Base-by-base conservation (phyloP, 2,888 invertebrate genomes). In the Aphelenchoides bicaudatus region DNA sequence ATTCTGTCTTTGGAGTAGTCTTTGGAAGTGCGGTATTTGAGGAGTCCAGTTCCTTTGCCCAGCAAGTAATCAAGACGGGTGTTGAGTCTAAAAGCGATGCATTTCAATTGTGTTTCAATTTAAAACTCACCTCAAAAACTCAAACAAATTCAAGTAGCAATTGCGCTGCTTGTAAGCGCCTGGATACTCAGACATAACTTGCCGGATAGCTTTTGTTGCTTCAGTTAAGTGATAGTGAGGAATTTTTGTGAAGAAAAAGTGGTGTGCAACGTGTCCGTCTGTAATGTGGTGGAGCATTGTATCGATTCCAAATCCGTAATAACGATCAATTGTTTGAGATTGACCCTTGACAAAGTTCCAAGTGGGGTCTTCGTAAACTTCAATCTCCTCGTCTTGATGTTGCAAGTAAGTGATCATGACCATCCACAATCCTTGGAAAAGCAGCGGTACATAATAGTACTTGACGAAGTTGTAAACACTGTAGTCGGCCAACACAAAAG, bases 181-280 rank as follows among this genome's bases (percentile, higher is more conserved):
- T 25, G 68, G 70, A 23, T 65, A 66, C 23, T 67, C 68, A 37
- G 55, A 58, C 8, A 69, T 38, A 16, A 73, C 63, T 31, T 66
- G 59, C 31, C 63, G 61, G 51, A 75, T 68, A 8, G 70, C 71
- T 39, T 67, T 65, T 1, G 75, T 75, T 21, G 75, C 75, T 38
- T 74, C 68, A 48, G 67, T 58, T 29, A 75, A 64, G 52, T 75
- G 67, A 51, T 75, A 75, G 59, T 75, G 75, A 3, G 75, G 75
- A 46, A 75, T 71, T 37, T 65, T 62, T 34, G 75, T 76, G 67
- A 75, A 75, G 71, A 75, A 75, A 61, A 76, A 70, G 60, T 75
- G 75, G 56, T 75, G 75, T 3, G 75, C 75, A 5, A 75, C 75
- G 57, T 75, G 75, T 8, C 52, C 52, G 38, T 72, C 72, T 19